Evolutionary conservation across 1,140 invertebrate genomes (phyloP).

Genomic region (Apis mellifera): DNA sequence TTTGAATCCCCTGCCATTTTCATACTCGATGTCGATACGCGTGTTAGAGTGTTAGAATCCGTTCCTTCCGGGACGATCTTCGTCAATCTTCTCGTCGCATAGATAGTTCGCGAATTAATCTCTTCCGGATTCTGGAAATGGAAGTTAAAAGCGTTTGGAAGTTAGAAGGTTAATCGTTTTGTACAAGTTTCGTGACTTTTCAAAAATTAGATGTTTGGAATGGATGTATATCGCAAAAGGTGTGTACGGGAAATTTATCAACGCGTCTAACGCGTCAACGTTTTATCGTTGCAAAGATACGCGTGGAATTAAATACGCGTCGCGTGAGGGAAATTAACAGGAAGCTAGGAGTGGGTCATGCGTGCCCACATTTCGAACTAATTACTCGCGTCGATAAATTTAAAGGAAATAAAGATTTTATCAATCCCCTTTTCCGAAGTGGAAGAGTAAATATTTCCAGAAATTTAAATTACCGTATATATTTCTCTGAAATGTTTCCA

Average conservation of each 20-base stretch:
- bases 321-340: conserved; percentile 20
- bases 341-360: conserved; percentile 27
- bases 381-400: conserved; percentile 32
- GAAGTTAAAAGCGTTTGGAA: too few species aligned
- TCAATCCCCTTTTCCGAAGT: background rate
- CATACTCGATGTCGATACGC: background rate
- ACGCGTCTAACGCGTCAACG: too few species aligned
- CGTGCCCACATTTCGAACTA: background rate
- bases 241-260: background rate
- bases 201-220: too few species aligned
- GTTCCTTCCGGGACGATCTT: too few species aligned
- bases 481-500: background rate
- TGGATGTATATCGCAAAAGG: background rate
- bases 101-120: too few species aligned
- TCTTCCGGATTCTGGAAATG: too few species aligned
- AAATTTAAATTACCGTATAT: background rate
- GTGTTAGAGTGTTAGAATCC: too few species aligned
- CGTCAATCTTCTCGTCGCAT: too few species aligned
- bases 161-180: too few species aligned
- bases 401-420: background rate
- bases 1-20: background rate
- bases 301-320: conserved; percentile 36
- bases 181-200: background rate
- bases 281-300: background rate
- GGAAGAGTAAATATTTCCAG: background rate